Evolutionary conservation across 2,888 invertebrate genomes (phyloP).

Genomic region (Lasius fuliginosus): DNA sequence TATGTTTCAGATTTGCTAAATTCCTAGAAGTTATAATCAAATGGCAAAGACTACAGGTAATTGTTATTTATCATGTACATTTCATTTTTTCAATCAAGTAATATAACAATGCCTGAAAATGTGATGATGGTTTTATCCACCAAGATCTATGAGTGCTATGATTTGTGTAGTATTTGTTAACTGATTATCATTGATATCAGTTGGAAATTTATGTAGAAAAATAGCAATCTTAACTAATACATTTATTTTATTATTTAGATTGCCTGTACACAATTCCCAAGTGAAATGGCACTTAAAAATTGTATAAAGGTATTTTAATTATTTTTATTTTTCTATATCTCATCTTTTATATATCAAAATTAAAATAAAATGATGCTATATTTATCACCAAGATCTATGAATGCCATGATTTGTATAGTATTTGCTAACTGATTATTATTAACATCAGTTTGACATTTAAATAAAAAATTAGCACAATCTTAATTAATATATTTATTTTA

Average conservation of each 20-base stretch:
- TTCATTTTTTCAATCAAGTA: neutral
- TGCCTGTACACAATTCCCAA: neutral
- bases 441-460: neutral
- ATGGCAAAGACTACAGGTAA: neutral
- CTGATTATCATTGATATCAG: neutral
- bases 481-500: neutral
- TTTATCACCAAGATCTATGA: conserved; percentile 28
- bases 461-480: neutral
- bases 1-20: neutral
- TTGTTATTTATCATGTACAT: conserved; percentile 3
- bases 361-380: neutral
- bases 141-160: conserved; percentile 13
- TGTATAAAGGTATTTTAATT: neutral
- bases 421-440: conserved; percentile 22
- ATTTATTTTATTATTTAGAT: neutral
- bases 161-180: conserved; percentile 20
- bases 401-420: conserved; percentile 26
- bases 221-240: neutral
- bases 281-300: neutral
- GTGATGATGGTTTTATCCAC: neutral
- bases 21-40: neutral
- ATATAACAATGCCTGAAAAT: neutral
- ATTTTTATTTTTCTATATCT: neutral
- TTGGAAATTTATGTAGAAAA: neutral
- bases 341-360: neutral